Base-by-base conservation (phyloP, 2,797 vertebrate species). In the Microctenopoma stevenorrisi region DNA sequence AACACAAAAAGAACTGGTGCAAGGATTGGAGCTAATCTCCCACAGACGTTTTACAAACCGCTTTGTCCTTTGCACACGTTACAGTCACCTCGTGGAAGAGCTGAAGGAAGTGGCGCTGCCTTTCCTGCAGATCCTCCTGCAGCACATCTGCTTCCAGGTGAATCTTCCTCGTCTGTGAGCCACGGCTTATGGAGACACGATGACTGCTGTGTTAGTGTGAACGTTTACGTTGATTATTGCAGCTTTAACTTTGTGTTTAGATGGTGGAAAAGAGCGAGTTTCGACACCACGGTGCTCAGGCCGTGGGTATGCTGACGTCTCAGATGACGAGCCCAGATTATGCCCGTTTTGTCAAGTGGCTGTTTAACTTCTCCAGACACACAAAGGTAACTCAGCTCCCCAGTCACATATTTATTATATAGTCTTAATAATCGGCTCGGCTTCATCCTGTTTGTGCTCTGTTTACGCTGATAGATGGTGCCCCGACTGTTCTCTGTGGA, bases 71-170 rank as follows among this genome's bases (percentile, higher is more conserved):
- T 15, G 14, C 37, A 9, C 22, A 22, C 22, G 22, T 48, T 77
- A 1, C 81, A 99, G 97, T 81, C 92, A 94, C 15, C 47, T 96
- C 18, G 93, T 95, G 47, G 91, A 95, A 14, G 93, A 98, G 74
- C 79, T 95, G 79, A 95, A 94, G 47, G 95, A 96, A 28, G 64
- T 67, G 42, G 82, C 89, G 0, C 80, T 93, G 55, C 95, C 96
- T 4, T 72, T 96, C 13, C 90, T 99, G 46, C 88, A 90, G 7
- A 94, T 95, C 80, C 90, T 99, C 1, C 85, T 99, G 48, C 97
- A 99, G 63, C 96, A 98, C 25, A 94, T 98, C 81, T 98, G 97
- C 79, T 82, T 89, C 81, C 96, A 98, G 97, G 98, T 98, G 86
- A 68, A 7, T 81, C 67, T n/a, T 68, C n/a, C 43, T 38, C 2